These are phyloP conservation scores for Chlorodrepanis virens DNA, from an alignment of 2,113 vertebrate species.

Conservation along the genomic window DNA sequence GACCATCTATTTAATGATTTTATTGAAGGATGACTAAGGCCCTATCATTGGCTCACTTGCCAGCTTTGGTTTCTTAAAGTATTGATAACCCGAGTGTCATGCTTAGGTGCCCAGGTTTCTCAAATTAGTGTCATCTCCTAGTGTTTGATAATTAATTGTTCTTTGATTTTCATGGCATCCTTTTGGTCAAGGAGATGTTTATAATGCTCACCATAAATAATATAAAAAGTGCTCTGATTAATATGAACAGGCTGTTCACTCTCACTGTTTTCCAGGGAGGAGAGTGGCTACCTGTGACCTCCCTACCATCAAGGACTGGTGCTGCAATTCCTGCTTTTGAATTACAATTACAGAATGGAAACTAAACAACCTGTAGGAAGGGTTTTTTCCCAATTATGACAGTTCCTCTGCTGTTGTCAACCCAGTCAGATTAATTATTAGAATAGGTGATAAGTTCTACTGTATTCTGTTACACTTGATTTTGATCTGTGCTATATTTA, in stretches of 20 bases:
- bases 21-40: not conserved
- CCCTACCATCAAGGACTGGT: not conserved
- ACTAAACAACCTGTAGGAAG: not conserved
- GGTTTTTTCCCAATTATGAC: not conserved
- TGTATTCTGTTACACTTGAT: not conserved
- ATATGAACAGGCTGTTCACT: fast-evolving
- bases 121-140: not conserved
- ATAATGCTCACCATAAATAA: not conserved
- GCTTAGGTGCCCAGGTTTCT: not conserved
- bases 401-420: not conserved
- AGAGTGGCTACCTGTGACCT: not conserved
- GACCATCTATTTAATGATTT: not conserved
- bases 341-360: not conserved
- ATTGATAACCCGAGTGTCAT: not conserved
- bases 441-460: not conserved
- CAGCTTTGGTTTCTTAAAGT: not conserved
- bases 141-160: not conserved
- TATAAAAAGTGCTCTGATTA: not conserved
- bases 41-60: not conserved
- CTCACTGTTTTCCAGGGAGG: not conserved
- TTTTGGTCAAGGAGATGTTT: not conserved
- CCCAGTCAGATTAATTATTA: not conserved
- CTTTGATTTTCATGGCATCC: not conserved
- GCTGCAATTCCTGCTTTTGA: not conserved
- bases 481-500: not conserved